phyloP scores from a whole-genome alignment of 2,797 vertebrate species.

The Scomberomorus guttatus region DNA sequence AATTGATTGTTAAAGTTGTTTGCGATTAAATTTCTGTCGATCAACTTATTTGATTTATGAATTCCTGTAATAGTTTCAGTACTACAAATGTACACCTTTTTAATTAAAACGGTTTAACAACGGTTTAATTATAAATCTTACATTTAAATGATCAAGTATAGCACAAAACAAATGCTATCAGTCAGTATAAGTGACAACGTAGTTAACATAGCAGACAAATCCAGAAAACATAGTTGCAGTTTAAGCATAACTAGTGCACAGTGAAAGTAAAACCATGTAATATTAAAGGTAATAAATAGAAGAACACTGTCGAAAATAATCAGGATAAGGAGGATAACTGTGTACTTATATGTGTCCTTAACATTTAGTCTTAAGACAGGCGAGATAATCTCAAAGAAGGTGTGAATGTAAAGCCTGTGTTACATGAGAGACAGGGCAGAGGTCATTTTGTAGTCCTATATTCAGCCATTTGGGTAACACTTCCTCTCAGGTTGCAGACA shows the following conservation, averaged over 20 bases:
- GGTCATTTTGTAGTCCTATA: not conserved
- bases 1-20: too few species aligned
- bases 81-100: not conserved
- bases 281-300: not conserved
- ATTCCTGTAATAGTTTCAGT: not conserved
- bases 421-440: conserved; percentile 17
- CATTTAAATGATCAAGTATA: not conserved
- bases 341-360: not conserved
- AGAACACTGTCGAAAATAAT: not conserved
- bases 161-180: not conserved
- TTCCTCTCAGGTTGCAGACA: not conserved
- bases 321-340: conserved; percentile 6
- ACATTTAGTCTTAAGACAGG: not conserved
- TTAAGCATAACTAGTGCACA: not conserved
- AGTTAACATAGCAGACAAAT: not conserved
- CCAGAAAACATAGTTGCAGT: too few species aligned
- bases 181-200: not conserved
- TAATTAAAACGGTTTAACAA: not conserved
- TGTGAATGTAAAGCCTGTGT: conserved; percentile 9
- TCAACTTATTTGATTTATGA: too few species aligned
- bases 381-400: conserved; percentile 8
- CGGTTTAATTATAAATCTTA: not conserved
- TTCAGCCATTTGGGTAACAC: not conserved
- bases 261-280: not conserved
- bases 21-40: too few species aligned